Evolutionary conservation across 2,113 vertebrate species (phyloP), one percentile per base, ranked within the genome.

Genomic region (Neoarius graeffei): DNA sequence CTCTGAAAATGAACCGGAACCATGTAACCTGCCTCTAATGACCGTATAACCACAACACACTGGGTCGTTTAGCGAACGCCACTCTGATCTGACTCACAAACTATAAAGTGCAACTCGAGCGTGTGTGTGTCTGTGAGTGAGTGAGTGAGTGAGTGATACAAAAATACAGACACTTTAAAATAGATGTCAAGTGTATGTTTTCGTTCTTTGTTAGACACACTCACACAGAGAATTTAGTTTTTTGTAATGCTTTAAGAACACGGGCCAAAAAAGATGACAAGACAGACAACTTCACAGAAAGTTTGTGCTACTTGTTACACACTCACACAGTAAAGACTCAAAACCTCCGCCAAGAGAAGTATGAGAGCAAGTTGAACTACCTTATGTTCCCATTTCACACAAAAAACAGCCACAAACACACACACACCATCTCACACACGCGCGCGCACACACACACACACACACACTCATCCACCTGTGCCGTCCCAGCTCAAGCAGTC

Each of bases 41-140:
- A 89, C 84, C 81, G 92, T 88, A 91, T 88, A 92, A 94, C 90
- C 92, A 92, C 91, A 93, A 89, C 93, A 91, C 91, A 93, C 87
- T 14, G 91, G 87, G 85, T 62, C 90, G 85, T 93, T 92, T 79
- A 76, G 80, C 62, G n/a, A 81, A 86, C 23, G 8, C 79, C 85
- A 81, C 19, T 85, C n/a, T 87, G 42, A 69, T 80, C 52, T 57
- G 48, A 71, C 67, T 84, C 64, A 54, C 17, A 60, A 60, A 81
- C 80, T 81, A 42, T 81, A 20, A 59, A 81, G 25, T 56, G 52
- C 3, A 23, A 25, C 25, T 57, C 35, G 57, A 60, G 56, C 23
- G 9, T 20, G 8, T 35, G 62, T 67, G 82, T 50, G 7, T 54
- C 19, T 13, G 42, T 60, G 7, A 10, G 56, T 81, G 80, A 19